Evolutionary conservation across 2,888 invertebrate species (phyloP).

Genomic region (Osmoderma eremita): DNA sequence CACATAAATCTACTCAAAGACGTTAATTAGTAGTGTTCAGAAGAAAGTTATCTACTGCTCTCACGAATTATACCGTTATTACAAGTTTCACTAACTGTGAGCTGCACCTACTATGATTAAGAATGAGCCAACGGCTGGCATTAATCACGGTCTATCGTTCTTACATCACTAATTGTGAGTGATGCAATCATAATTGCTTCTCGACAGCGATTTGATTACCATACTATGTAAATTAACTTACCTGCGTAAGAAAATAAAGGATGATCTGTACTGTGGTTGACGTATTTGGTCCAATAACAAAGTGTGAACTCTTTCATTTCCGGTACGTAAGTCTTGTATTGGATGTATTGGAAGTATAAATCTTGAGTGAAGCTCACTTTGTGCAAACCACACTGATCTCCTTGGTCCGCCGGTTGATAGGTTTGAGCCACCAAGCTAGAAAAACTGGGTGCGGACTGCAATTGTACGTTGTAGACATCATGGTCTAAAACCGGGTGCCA

Average conservation of each 20-base stretch:
- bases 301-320: slow-evolving; percentile 85
- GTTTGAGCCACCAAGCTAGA: slow-evolving; percentile 47
- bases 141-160: too few relatives aligned
- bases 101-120: too few relatives aligned
- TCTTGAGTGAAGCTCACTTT: slow-evolving; percentile 71
- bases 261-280: slow-evolving; percentile 84
- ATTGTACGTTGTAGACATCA: slow-evolving; percentile 54
- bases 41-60: too few relatives aligned
- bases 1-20: too few relatives aligned
- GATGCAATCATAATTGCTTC: neutral
- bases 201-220: neutral
- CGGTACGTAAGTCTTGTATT: slow-evolving; percentile 77
- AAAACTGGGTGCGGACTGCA: slow-evolving; percentile 42
- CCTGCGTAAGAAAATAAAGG: slow-evolving; percentile 85
- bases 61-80: too few relatives aligned
- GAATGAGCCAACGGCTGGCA: too few relatives aligned
- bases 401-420: slow-evolving; percentile 45
- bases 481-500: slow-evolving; percentile 68
- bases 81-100: too few relatives aligned
- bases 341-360: slow-evolving; percentile 75
- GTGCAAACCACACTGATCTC: slow-evolving; percentile 65
- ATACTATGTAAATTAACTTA: slow-evolving; percentile 62
- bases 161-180: too few relatives aligned
- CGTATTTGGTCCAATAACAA: slow-evolving; percentile 85
- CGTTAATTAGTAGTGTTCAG: too few relatives aligned